Evolutionary conservation across 2,113 vertebrate species (phyloP).

Genomic region (Ictidomys tridecemlineatus): DNA sequence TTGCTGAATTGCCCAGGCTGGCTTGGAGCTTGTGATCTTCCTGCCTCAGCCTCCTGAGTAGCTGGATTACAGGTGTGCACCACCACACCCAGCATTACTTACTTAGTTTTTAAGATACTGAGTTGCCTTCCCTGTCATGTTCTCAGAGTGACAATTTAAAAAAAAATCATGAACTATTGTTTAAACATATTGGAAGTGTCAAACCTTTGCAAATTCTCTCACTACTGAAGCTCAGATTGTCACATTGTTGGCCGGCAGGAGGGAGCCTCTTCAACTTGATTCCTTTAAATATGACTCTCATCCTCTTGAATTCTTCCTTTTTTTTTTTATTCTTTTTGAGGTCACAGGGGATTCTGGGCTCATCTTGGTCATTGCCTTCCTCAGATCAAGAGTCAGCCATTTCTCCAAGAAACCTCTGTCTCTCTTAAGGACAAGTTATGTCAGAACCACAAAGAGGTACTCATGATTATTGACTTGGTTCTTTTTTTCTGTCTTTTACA

Average conservation of each 20-base stretch:
- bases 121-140: not conserved
- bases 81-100: not conserved
- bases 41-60: not conserved
- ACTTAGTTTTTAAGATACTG: not conserved
- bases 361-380: not conserved
- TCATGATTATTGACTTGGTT: not conserved
- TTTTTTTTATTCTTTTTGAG: not conserved
- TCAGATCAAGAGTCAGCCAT: not conserved
- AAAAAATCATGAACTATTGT: not conserved
- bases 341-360: not conserved
- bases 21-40: not conserved
- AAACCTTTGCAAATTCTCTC: not conserved
- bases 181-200: not conserved
- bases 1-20: not conserved
- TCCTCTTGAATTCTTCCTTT: not conserved
- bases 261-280: not conserved
- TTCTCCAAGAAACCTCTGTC: not conserved
- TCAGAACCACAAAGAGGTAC: not conserved
- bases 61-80: not conserved
- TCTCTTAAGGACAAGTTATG: not conserved
- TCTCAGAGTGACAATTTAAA: not conserved
- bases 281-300: not conserved
- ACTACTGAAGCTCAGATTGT: not conserved
- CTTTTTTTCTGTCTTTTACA: conserved; percentile 17
- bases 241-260: not conserved